phyloP scores from a whole-genome alignment of 2,888 invertebrate genomes.

The Eledona agricola region DNA sequence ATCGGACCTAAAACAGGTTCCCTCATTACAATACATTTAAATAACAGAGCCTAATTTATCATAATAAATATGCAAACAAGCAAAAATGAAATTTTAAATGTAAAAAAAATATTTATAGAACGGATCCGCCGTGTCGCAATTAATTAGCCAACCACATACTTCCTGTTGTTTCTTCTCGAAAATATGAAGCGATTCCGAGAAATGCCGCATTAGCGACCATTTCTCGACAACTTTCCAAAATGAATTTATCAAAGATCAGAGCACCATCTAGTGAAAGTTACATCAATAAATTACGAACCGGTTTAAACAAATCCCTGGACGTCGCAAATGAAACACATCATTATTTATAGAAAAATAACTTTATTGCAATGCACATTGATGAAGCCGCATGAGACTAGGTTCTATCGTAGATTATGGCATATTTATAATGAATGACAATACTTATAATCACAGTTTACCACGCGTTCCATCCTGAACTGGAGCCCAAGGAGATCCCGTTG shows the following conservation, averaged over 20 bases:
- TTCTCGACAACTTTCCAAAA: constrained; percentile 18
- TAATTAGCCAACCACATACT: no score
- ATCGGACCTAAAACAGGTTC: no score
- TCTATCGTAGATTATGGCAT: constrained; percentile 35
- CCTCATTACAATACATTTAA: no score
- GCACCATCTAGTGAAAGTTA: constrained; percentile 30
- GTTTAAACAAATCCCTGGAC: constrained; percentile 8
- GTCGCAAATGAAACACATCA: no score
- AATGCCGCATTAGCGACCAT: no score
- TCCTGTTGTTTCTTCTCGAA: no score
- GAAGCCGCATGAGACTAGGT: constrained; percentile 39
- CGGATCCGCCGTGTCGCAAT: no score
- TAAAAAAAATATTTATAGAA: no score
- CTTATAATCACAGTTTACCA: constrained; percentile 38
- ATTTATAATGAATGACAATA: constrained; percentile 38
- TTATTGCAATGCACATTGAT: constrained; percentile 32
- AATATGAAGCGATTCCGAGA: no score
- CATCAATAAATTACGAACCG: constrained; percentile 23
- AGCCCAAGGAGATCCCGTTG: constrained; percentile 6
- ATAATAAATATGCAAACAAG: constrained; percentile 3
- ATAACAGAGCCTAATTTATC: no score
- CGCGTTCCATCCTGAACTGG: constrained; percentile 14
- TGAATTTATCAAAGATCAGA: constrained; percentile 11
- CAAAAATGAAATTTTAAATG: no score
- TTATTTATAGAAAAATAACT: constrained; percentile 37